phyloP scores from a whole-genome alignment of 2,888 invertebrate genomes.

The Ornithoptera alexandrae region DNA sequence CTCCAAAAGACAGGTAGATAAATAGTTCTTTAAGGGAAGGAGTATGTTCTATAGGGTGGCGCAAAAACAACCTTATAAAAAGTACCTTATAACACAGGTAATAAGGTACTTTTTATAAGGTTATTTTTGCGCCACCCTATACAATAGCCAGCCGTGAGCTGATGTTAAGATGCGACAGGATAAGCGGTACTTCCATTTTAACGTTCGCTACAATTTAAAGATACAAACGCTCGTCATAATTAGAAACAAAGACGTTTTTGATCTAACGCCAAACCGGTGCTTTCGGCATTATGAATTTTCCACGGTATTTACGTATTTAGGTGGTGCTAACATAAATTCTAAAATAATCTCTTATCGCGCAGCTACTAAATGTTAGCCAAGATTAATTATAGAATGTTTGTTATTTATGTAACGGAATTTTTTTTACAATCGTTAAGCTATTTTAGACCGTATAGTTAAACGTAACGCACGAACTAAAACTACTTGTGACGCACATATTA shows the following conservation, averaged over 20 bases:
- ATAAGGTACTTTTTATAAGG: no score
- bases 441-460: background rate
- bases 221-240: slow-evolving; percentile 1
- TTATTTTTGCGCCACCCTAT: no score
- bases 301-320: slow-evolving; percentile 14
- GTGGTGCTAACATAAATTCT: slow-evolving; percentile 3
- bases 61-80: no score
- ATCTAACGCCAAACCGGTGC: slow-evolving; percentile 14
- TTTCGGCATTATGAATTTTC: slow-evolving; percentile 11
- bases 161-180: no score
- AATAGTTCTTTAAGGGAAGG: no score
- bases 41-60: no score
- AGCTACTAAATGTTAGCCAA: slow-evolving; percentile 15
- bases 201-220: background rate
- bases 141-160: no score
- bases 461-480: slow-evolving; percentile 12
- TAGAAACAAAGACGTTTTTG: slow-evolving; percentile 11
- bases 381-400: slow-evolving; percentile 15
- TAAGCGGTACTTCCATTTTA: background rate
- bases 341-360: slow-evolving; percentile 13
- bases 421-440: background rate
- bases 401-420: background rate
- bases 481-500: background rate
- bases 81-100: no score
- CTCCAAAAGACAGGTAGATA: no score